Evolutionary conservation across 53 echinoderm and acorn worm species (phyloP).

Genomic region (Pentamera pediparva): DNA sequence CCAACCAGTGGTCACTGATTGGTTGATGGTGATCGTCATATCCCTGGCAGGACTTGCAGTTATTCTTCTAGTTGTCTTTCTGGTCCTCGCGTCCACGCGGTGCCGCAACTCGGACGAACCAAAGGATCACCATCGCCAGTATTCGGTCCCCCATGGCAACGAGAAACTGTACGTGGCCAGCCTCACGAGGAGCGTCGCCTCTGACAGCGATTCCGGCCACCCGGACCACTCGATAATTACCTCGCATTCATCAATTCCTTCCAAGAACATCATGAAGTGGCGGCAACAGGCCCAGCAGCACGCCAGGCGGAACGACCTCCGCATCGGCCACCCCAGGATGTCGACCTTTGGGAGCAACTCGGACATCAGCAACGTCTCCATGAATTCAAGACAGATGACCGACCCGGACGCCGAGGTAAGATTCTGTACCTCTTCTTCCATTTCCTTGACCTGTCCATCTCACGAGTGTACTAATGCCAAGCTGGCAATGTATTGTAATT

Average conservation of each 20-base stretch:
- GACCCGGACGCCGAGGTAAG: slow-evolving; percentile 91
- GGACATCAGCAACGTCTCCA: slow-evolving; percentile 58
- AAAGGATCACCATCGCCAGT: slow-evolving; percentile 58
- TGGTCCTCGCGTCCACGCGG: slow-evolving; percentile 54
- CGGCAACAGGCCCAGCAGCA: slow-evolving; percentile 51
- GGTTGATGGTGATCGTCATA: slow-evolving; percentile 78
- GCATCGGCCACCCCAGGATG: slow-evolving; percentile 86
- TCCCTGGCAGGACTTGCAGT: slow-evolving; percentile 65
- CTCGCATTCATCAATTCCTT: slow-evolving; percentile 66
- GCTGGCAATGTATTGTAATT: too few species aligned
- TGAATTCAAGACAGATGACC: slow-evolving; percentile 59
- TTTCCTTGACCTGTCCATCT: too few species aligned
- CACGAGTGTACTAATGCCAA: too few species aligned
- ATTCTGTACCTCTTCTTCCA: neutral
- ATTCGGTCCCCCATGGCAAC: slow-evolving; percentile 51
- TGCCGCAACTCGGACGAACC: slow-evolving; percentile 58
- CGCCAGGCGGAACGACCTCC: slow-evolving; percentile 42
- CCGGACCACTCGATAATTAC: slow-evolving; percentile 57
- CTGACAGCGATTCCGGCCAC: slow-evolving; percentile 34
- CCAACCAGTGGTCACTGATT: slow-evolving; percentile 41
- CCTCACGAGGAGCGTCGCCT: slow-evolving; percentile 24
- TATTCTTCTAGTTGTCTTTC: slow-evolving; percentile 66
- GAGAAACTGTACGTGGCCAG: slow-evolving; percentile 48
- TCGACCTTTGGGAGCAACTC: slow-evolving; percentile 93
- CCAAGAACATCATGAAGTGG: slow-evolving; percentile 96